phyloP scores from a whole-genome alignment of 2,797 vertebrate species.

The Thunnus albacares region DNA sequence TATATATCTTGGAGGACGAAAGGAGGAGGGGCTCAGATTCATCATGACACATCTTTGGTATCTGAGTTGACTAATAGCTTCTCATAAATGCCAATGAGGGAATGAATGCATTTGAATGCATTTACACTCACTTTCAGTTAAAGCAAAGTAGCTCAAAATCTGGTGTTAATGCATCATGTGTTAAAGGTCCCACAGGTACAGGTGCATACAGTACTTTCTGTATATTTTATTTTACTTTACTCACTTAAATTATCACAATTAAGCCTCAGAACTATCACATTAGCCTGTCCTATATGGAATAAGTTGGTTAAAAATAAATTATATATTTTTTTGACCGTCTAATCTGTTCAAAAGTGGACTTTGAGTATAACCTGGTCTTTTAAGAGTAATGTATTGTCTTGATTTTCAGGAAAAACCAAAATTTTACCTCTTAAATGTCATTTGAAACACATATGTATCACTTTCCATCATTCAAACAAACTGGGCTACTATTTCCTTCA shows the following conservation, averaged over 20 bases:
- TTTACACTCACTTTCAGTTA: not conserved
- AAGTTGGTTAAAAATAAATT: not conserved
- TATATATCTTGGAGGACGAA: slow-evolving; percentile 7
- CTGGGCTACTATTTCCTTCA: not conserved
- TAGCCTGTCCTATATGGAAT: not conserved
- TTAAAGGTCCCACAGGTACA: slow-evolving; percentile 18
- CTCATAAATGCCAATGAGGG: slow-evolving; percentile 18
- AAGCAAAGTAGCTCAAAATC: slow-evolving; percentile 2
- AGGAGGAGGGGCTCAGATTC: not conserved
- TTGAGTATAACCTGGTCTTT: not conserved
- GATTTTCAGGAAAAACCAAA: not conserved
- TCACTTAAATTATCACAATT: not conserved
- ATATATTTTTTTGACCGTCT: not conserved
- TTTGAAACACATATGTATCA: not conserved
- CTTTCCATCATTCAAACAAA: not conserved
- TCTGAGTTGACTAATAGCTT: not conserved
- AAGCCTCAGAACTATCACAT: not conserved
- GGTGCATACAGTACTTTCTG: not conserved
- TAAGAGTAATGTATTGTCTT: not conserved
- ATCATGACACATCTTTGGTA: slow-evolving; percentile 12
- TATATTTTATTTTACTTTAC: not conserved
- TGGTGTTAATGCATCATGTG: slow-evolving; percentile 3
- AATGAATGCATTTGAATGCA: slow-evolving; percentile 9
- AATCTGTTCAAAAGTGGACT: not conserved
- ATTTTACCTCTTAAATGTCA: not conserved